A percentile compares a stretch with the other conserved stretches of the same genome.
phyloP scores from a whole-genome alignment of 2,113 vertebrate species.

The Zootoca vivipara region DNA sequence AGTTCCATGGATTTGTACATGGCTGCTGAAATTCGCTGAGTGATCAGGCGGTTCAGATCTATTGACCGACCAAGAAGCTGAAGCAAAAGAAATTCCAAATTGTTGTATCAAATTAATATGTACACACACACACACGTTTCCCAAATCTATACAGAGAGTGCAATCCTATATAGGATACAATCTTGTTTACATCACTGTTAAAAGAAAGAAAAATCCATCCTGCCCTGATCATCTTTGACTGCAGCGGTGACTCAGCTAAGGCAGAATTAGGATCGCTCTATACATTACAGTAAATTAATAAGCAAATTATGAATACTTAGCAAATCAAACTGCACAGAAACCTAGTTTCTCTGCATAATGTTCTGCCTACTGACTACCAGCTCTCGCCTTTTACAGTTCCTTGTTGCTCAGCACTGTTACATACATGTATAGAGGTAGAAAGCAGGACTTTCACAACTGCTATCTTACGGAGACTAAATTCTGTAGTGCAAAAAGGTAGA shows the following conservation, averaged over 20 bases:
- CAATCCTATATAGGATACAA: not conserved
- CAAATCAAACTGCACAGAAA: not conserved
- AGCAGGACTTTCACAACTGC: not conserved
- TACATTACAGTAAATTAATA: too few relatives aligned
- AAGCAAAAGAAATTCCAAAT: constrained; percentile 22
- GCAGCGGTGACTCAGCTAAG: too few relatives aligned
- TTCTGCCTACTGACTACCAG: not conserved
- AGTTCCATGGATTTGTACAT: constrained; percentile 87
- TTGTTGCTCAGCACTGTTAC: not conserved
- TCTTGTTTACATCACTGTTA: not conserved
- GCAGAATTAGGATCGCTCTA: too few relatives aligned
- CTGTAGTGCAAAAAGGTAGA: not conserved
- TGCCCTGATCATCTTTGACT: too few relatives aligned
- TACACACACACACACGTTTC: not conserved
- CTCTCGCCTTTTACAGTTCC: not conserved
- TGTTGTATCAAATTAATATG: not conserved
- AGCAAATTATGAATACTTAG: not conserved
- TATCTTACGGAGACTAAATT: not conserved
- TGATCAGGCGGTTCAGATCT: constrained; percentile 88
- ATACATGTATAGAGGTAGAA: not conserved
- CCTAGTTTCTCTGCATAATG: not conserved
- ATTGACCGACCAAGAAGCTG: constrained; percentile 89
- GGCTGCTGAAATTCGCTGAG: constrained; percentile 86
- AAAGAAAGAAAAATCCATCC: too few relatives aligned
- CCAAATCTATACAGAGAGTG: not conserved